Conservation (phyloP, 2,888 invertebrate species). For the Leucophora obtusa region DNA sequence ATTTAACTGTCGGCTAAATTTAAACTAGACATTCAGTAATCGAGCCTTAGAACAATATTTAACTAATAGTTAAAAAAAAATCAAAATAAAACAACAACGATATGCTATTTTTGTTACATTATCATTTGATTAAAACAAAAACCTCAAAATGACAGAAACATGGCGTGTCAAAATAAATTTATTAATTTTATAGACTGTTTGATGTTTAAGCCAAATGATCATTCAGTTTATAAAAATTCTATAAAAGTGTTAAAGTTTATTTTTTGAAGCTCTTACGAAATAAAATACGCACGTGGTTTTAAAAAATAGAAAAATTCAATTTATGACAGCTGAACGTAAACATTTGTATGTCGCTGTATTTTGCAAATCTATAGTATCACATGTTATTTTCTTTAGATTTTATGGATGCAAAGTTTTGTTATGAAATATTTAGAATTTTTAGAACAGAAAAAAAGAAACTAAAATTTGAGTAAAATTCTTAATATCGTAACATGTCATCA, state of each 20-base stretch:
- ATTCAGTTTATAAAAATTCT: background rate
- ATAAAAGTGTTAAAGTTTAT: background rate
- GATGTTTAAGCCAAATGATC: constrained; percentile 38
- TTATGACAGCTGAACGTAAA: constrained; percentile 15
- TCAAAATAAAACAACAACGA: background rate
- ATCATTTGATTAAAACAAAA: constrained; percentile 38
- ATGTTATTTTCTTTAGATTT: background rate
- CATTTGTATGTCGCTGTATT: background rate
- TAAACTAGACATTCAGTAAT: too few species aligned
- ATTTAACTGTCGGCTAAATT: too few species aligned
- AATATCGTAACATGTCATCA: too few species aligned
- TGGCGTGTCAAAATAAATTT: constrained; percentile 47
- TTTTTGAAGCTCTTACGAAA: background rate
- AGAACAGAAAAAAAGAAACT: too few species aligned
- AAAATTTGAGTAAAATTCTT: too few species aligned
- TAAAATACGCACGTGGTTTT: constrained; percentile 43
- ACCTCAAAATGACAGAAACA: constrained; percentile 52
- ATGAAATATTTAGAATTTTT: too few species aligned
- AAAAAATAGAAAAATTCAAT: constrained; percentile 6
- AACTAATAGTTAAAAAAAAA: background rate
- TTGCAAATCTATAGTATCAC: background rate
- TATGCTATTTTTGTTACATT: constrained; percentile 21
- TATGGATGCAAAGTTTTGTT: too few species aligned
- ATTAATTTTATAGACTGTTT: constrained; percentile 39
- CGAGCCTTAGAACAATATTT: constrained; percentile 43